A percentile compares a stretch with the other conserved stretches of the same genome.
Conservation (phyloP, 2,113 vertebrate genomes). For the Gobiocypris rarus region DNA sequence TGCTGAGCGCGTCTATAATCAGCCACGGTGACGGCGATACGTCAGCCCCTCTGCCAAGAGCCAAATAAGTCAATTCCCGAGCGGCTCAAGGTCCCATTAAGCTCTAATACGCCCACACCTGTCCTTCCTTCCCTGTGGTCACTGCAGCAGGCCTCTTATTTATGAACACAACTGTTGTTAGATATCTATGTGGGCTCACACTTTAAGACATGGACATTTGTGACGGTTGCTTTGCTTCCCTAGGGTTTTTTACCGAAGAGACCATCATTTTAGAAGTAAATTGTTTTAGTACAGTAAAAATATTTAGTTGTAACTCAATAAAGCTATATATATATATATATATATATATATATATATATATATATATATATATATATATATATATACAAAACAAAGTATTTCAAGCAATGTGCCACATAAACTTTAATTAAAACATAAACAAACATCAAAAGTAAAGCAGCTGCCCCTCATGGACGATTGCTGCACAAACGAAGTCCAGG, state of each 20-base stretch:
- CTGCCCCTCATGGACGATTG: no score
- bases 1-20: constrained; percentile 76
- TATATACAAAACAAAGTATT: no score
- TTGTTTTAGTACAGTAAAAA: neutral
- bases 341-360: no score
- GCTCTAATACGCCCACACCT: constrained; percentile 34
- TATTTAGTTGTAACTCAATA: neutral
- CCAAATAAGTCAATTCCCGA: constrained; percentile 64
- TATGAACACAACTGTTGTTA: neutral
- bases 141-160: neutral
- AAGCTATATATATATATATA: no score
- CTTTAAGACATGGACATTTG: neutral
- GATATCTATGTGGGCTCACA: neutral
- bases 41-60: constrained; percentile 53
- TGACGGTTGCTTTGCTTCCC: neutral
- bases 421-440: no score
- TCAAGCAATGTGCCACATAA: no score
- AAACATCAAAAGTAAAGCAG: no score
- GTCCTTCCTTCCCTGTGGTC: constrained; percentile 41
- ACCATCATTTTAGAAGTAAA: neutral
- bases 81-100: constrained; percentile 59
- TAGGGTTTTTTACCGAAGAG: neutral
- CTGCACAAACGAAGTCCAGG: no score
- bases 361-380: no score
- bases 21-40: constrained; percentile 61